These are phyloP conservation scores for Herminia tarsipennalis DNA, from an alignment of 2,888 invertebrate species.

Conservation along the genomic window DNA sequence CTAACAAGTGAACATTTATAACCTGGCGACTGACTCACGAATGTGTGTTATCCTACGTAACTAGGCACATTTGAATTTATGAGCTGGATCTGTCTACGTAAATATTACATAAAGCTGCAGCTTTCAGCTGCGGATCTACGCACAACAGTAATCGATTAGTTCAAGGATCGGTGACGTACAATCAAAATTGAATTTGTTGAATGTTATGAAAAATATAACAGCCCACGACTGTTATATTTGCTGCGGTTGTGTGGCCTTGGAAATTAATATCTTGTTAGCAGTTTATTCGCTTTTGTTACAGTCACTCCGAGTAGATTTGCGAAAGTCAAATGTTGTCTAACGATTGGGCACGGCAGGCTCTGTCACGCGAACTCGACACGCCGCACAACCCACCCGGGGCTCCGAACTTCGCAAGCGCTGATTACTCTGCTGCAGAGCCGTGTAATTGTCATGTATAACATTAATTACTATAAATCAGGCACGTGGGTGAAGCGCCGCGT, in stretches of 20 bases:
- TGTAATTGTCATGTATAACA: slow-evolving; percentile 30
- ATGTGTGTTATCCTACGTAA: background rate
- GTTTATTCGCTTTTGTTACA: slow-evolving; percentile 64
- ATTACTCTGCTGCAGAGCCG: slow-evolving; percentile 40
- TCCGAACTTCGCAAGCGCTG: slow-evolving; percentile 34
- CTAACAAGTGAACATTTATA: background rate
- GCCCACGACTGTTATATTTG: too few relatives aligned
- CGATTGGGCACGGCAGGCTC: slow-evolving; percentile 72
- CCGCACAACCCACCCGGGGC: slow-evolving; percentile 38
- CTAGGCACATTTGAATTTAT: slow-evolving; percentile 1
- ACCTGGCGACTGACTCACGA: background rate
- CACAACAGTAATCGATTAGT: slow-evolving; percentile 4
- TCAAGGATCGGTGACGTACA: slow-evolving; percentile 2
- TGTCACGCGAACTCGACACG: slow-evolving; percentile 71
- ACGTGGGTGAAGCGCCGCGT: slow-evolving; percentile 36
- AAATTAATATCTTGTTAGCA: slow-evolving; percentile 64
- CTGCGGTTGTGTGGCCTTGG: slow-evolving; percentile 45
- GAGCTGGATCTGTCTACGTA: slow-evolving; percentile 1
- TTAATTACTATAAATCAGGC: slow-evolving; percentile 29
- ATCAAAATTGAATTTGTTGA: slow-evolving; percentile 3
- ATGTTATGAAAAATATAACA: slow-evolving; percentile 18
- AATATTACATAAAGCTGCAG: slow-evolving; percentile 18
- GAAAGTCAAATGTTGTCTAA: slow-evolving; percentile 73
- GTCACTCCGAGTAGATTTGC: slow-evolving; percentile 66
- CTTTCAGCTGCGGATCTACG: slow-evolving; percentile 11